Conservation (phyloP, 1,140 invertebrate genomes). For the Cyclargus thomasi region DNA sequence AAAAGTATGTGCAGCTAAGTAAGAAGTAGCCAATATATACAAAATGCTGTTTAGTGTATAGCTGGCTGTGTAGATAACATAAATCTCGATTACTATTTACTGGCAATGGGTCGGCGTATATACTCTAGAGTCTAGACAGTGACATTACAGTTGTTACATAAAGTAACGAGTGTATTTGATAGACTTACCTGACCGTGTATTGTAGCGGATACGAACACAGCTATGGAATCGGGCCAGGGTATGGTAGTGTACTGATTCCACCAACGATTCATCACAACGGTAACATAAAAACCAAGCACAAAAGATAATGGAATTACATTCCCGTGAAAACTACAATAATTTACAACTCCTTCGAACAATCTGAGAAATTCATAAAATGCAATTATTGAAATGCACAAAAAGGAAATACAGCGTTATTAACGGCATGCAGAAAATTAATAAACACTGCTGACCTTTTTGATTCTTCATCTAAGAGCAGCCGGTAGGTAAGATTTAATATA, state of each 20-base stretch:
- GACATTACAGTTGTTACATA: no score
- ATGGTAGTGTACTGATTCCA: conserved; percentile 91
- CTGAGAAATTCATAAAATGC: conserved; percentile 54
- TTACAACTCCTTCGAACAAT: conserved; percentile 84
- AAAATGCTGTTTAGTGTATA: no score
- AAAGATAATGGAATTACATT: conserved; percentile 89
- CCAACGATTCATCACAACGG: conserved; percentile 94
- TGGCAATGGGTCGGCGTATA: no score
- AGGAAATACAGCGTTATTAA: not conserved
- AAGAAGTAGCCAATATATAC: no score
- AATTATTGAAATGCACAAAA: not conserved
- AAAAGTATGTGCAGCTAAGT: no score
- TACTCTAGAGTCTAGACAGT: no score
- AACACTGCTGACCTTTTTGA: conserved; percentile 84
- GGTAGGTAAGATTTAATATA: conserved; percentile 88
- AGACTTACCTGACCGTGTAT: conserved; percentile 75
- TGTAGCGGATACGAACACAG: conserved; percentile 88
- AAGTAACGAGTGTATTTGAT: not conserved
- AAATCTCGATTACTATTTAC: no score
- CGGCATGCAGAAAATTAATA: not conserved
- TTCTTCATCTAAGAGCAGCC: conserved; percentile 82
- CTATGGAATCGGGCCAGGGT: conserved; percentile 88
- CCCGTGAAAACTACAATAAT: conserved; percentile 86
- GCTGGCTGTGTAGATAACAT: no score
- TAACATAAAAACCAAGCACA: conserved; percentile 94